phyloP scores from a whole-genome alignment of 2,113 vertebrate species.

The Phalacrocorax aristotelis region DNA sequence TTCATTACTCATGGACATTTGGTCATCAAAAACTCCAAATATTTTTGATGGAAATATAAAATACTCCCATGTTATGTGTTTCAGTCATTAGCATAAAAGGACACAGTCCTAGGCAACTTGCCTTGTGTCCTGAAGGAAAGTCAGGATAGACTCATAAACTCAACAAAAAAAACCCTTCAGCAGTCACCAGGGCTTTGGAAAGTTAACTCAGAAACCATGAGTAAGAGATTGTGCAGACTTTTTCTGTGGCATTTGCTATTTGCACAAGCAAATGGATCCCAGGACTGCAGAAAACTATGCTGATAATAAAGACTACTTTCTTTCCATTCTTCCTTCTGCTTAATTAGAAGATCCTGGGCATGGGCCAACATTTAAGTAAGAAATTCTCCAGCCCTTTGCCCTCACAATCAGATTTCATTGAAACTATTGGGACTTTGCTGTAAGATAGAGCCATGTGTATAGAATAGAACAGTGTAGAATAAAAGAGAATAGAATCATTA shows the following conservation, averaged over 20 bases:
- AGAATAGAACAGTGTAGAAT: neutral
- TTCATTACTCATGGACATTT: neutral
- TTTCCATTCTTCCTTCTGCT: neutral
- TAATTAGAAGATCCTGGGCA: neutral
- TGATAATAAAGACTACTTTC: neutral
- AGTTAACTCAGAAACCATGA: neutral
- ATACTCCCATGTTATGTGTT: neutral
- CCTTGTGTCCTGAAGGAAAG: neutral
- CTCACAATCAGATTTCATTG: neutral
- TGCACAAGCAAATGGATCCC: neutral
- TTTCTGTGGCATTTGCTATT: neutral
- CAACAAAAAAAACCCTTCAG: neutral
- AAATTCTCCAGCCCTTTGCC: neutral
- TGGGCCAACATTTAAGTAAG: neutral
- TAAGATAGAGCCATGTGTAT: neutral
- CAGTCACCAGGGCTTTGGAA: neutral
- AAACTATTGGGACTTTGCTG: neutral
- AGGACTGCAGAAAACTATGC: neutral
- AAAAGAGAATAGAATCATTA: no score
- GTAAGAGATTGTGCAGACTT: neutral
- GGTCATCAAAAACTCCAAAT: neutral
- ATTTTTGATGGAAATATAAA: neutral
- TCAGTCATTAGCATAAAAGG: neutral
- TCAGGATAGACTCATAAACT: neutral
- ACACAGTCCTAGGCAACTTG: fast-evolving